Evolutionary conservation across 2,888 invertebrate species (phyloP), one percentile per base, ranked within the genome.

Genomic region (Abscondita cerata): DNA sequence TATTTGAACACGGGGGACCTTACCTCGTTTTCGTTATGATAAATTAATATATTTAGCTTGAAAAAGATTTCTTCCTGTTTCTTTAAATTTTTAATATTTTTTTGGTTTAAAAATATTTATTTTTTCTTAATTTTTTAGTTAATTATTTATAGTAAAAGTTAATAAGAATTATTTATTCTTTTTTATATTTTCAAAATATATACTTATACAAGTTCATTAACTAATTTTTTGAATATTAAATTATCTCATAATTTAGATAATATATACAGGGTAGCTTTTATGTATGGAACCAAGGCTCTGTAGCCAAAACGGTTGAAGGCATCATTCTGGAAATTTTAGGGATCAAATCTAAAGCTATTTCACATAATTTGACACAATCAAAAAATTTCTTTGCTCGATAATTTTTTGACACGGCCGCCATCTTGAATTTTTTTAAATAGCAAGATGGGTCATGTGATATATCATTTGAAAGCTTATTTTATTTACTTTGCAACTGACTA

Each of bases 21-120:
- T 87, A 70, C 90, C 89, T 73, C 90, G 89, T 0, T 88, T 86
- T 83, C 89, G 89, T 19, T 90, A 90, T 86, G 89, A 90, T 86
- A 86, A 87, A 70, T 83, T 90, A 80, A 91, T 90, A 79, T 83
- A 84, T 83, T 84, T 89, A 78, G 83, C 85, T 79, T 89, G 88
- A 84, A 87, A 86, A 70, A 80, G 78, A 66, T 87, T 85, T 86
- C 85, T 89, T 78, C 86, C 86, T 65, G 70, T 87, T 80, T 84
- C 85, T 73, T 85, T 87, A 82, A 85, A 85, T 84, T 85, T 80
- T 83, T 80, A 74, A 85, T 86, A 82, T 84, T 82, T 83, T 77
- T 84, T 73, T 83, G 84, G 0, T 65, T 85, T 68, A 85, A 83
- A 73, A 76, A 85, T 77, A 78, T 82, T 73, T 73, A 81, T 69